A percentile compares a stretch with the other conserved stretches of the same genome.
Evolutionary conservation across 2,113 vertebrate species (phyloP).

Genomic region (Mola mola): DNA sequence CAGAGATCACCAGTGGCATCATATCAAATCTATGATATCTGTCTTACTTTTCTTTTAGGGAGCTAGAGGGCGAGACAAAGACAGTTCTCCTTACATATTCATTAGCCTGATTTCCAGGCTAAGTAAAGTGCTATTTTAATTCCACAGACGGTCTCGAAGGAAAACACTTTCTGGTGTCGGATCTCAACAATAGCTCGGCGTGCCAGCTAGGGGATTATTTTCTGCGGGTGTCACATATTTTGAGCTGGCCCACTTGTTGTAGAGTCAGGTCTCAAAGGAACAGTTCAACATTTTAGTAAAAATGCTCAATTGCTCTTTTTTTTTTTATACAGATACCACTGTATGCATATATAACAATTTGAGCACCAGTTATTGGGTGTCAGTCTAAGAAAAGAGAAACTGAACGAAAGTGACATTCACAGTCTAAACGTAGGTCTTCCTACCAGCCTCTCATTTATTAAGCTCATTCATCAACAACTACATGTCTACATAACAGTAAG

Average conservation of each 20-base stretch:
- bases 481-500: too few species aligned
- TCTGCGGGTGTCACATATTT: constrained; percentile 20
- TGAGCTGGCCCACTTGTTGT: constrained; percentile 7
- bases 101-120: constrained; percentile 67
- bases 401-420: too few species aligned
- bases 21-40: constrained; percentile 1
- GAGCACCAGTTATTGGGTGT: too few species aligned
- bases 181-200: constrained; percentile 33
- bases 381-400: too few species aligned
- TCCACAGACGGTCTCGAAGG: constrained; percentile 44
- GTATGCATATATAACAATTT: too few species aligned
- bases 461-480: too few species aligned
- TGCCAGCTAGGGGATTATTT: constrained; percentile 16
- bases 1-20: constrained; percentile 14
- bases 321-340: too few species aligned
- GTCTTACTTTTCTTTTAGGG: constrained; percentile 21
- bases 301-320: neutral
- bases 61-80: constrained; percentile 49
- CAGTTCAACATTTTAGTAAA: neutral
- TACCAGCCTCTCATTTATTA: too few species aligned
- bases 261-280: constrained; percentile 7
- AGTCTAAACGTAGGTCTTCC: too few species aligned
- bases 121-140: constrained; percentile 60
- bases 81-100: constrained; percentile 45
- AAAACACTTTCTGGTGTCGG: constrained; percentile 49